Conservation (phyloP, 92 coral and sea anemone genomes). For the Zoanthus solanderi region DNA sequence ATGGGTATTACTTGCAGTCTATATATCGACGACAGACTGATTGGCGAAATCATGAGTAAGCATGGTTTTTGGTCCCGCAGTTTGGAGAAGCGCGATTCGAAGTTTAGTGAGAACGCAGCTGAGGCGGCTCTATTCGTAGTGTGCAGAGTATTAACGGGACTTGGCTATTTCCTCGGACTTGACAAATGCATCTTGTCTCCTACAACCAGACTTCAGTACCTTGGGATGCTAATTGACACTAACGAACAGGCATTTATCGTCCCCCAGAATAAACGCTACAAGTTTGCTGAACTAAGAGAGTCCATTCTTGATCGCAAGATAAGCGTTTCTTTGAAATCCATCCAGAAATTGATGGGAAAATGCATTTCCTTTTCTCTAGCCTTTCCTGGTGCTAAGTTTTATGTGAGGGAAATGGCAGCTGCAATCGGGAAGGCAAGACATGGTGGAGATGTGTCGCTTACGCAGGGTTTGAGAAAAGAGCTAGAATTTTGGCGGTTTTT, state of each 20-base stretch:
- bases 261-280: constrained; percentile 68
- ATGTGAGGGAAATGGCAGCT: background rate
- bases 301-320: background rate
- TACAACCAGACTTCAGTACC: constrained; percentile 59
- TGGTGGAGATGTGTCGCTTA: too few species aligned
- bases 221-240: constrained; percentile 71
- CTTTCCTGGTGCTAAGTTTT: constrained; percentile 63
- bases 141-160: constrained; percentile 53
- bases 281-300: constrained; percentile 53
- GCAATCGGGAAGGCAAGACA: too few species aligned
- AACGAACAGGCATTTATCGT: constrained; percentile 59
- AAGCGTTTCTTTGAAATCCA: background rate
- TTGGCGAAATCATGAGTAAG: constrained; percentile 62
- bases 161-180: constrained; percentile 75
- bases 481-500: too few species aligned
- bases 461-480: too few species aligned
- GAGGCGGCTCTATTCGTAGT: constrained; percentile 71
- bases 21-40: constrained; percentile 73
- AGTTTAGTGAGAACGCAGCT: background rate
- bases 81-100: constrained; percentile 40
- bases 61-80: background rate
- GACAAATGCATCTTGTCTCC: constrained; percentile 56
- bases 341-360: constrained; percentile 71
- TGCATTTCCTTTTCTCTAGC: constrained; percentile 73
- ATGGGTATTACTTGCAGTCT: constrained; percentile 61